Evolutionary conservation across 2,113 vertebrate species (phyloP).

Genomic region (Toxotes jaculatrix): DNA sequence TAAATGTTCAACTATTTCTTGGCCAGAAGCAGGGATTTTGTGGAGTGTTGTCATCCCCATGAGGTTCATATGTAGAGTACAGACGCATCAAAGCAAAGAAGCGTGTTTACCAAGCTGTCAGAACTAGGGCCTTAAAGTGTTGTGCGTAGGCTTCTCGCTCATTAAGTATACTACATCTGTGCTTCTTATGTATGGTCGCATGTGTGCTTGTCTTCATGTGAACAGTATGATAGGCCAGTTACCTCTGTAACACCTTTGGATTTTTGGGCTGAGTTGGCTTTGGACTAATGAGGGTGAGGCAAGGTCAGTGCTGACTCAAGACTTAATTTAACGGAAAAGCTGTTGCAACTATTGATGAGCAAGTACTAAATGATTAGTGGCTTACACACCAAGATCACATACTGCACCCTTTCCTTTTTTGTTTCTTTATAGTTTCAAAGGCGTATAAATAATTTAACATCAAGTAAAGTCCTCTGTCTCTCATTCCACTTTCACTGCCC

Average conservation of each 20-base stretch:
- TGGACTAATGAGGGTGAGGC: conserved; percentile 68
- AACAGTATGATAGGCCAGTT: background rate
- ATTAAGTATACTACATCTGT: background rate
- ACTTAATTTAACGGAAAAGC: conserved; percentile 43
- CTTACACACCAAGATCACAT: conserved; percentile 33
- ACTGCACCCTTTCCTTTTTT: background rate
- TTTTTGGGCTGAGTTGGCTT: conserved; percentile 61
- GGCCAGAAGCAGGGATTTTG: background rate
- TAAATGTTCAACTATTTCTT: background rate
- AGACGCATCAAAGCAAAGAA: background rate
- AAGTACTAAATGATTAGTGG: conserved; percentile 59
- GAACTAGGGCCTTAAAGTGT: background rate
- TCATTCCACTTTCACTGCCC: background rate
- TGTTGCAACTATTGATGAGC: conserved; percentile 63
- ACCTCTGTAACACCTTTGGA: conserved; percentile 23
- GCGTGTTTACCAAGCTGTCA: background rate
- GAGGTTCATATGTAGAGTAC: background rate
- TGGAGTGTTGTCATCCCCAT: background rate
- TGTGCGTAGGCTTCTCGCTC: background rate
- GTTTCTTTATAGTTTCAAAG: conserved; percentile 10
- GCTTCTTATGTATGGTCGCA: background rate
- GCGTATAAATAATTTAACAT: conserved; percentile 25
- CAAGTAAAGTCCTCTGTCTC: conserved; percentile 1
- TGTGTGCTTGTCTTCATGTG: conserved; percentile 12
- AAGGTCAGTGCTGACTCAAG: conserved; percentile 64